These are phyloP conservation scores for Endomychus coccineus DNA, from an alignment of 2,888 invertebrate genomes.

Conservation along the genomic window DNA sequence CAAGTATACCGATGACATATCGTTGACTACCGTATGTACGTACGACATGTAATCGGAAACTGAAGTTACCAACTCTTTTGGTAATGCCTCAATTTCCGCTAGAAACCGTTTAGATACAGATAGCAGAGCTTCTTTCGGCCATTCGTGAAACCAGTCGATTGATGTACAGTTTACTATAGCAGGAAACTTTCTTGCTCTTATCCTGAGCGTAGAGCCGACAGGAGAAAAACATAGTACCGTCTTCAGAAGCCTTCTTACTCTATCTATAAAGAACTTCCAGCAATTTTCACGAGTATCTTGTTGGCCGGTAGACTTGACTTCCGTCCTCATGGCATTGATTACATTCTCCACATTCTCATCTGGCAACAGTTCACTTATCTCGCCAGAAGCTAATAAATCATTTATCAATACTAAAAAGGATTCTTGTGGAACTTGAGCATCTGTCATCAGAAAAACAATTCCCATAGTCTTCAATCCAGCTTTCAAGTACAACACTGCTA, in stretches of 20 bases:
- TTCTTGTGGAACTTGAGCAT: constrained; percentile 88
- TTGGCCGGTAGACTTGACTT: constrained; percentile 74
- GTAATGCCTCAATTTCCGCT: constrained; percentile 65
- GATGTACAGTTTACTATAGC: constrained; percentile 88
- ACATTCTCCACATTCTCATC: constrained; percentile 90
- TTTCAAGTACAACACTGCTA: constrained; percentile 74
- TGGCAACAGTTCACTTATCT: constrained; percentile 81
- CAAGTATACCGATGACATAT: constrained; percentile 72
- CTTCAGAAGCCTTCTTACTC: constrained; percentile 70
- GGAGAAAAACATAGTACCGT: constrained; percentile 89
- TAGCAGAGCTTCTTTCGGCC: constrained; percentile 86
- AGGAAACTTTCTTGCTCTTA: constrained; percentile 87
- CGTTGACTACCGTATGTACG: constrained; percentile 82
- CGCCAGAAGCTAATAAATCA: constrained; percentile 88
- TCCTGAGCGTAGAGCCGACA: constrained; percentile 79
- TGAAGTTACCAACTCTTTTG: constrained; percentile 53
- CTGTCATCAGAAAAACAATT: constrained; percentile 86
- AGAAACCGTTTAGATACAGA: constrained; percentile 83
- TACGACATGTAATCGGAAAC: constrained; percentile 85
- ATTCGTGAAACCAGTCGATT: constrained; percentile 96
- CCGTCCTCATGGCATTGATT: constrained; percentile 65
- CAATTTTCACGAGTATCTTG: constrained; percentile 86
- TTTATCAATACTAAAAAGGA: constrained; percentile 86
- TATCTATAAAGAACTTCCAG: constrained; percentile 91
- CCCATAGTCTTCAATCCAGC: constrained; percentile 75